These are phyloP conservation scores for Drosophila tani DNA, from an alignment of 1,140 invertebrate species.

Conservation along the genomic window DNA sequence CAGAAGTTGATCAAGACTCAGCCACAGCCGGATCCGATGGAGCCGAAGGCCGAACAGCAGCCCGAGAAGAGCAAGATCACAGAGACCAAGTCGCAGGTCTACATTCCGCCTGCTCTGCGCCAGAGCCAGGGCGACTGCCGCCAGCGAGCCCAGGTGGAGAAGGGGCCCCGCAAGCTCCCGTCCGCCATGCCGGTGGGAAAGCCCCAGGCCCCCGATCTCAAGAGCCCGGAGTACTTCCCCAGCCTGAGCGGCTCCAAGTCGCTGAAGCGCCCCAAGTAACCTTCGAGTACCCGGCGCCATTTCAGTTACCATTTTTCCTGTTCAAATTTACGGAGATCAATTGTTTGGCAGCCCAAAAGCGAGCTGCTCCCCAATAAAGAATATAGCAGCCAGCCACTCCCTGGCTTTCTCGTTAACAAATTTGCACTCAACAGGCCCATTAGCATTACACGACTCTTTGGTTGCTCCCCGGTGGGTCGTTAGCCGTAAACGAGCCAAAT, in stretches of 20 bases:
- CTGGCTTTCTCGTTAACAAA: constrained; percentile 38
- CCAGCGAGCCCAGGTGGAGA: constrained; percentile 4
- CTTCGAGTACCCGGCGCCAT: neutral
- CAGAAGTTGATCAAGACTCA: constrained; percentile 12
- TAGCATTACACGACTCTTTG: constrained; percentile 41
- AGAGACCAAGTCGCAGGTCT: constrained; percentile 34
- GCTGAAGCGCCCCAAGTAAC: constrained; percentile 59
- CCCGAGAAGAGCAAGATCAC: neutral
- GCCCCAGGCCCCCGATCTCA: constrained; percentile 60
- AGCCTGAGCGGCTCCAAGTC: constrained; percentile 29
- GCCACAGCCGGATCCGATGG: neutral
- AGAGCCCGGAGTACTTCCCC: constrained; percentile 63
- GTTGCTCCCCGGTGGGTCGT: constrained; percentile 55
- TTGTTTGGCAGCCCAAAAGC: neutral
- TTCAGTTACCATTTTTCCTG: constrained; percentile 15
- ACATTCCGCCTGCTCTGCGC: constrained; percentile 69
- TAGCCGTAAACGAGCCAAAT: constrained; percentile 66
- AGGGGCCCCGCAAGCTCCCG: constrained; percentile 9
- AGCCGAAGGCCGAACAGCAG: neutral
- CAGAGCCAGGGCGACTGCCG: constrained; percentile 52
- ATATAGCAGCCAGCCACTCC: neutral
- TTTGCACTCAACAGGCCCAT: constrained; percentile 50
- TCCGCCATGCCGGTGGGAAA: constrained; percentile 7
- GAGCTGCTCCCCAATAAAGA: constrained; percentile 22
- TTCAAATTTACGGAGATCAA: constrained; percentile 49